Evolutionary conservation across 2,113 vertebrate species (phyloP).

Genomic region (Strigops habroptila): DNA sequence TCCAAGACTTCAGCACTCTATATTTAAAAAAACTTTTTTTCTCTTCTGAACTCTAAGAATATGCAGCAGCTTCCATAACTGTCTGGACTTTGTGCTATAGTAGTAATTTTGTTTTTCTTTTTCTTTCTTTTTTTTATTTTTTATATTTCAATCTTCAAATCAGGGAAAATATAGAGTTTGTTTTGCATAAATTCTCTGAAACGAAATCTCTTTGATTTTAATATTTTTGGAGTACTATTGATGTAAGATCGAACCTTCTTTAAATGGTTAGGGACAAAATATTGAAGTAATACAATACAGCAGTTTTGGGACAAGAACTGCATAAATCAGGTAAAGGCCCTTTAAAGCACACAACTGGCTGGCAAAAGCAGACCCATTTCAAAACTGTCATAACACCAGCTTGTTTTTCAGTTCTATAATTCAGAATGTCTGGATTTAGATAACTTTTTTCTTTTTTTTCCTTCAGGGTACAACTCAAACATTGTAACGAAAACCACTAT

Average conservation of each 20-base stretch:
- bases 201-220: constrained; percentile 62
- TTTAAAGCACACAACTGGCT: constrained; percentile 59
- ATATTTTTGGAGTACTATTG: constrained; percentile 54
- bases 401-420: constrained; percentile 61
- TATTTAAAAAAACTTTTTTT: neutral
- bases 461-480: constrained; percentile 19
- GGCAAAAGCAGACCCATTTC: constrained; percentile 45
- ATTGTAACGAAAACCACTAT: constrained; percentile 20
- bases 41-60: constrained; percentile 13
- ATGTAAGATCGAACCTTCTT: constrained; percentile 63
- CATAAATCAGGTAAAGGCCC: constrained; percentile 59
- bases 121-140: neutral
- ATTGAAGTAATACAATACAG: constrained; percentile 66
- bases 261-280: constrained; percentile 65
- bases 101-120: neutral
- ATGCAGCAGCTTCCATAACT: neutral
- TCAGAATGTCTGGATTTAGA: constrained; percentile 61
- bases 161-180: constrained; percentile 22
- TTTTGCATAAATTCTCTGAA: constrained; percentile 56
- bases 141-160: neutral
- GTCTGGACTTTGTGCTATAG: neutral
- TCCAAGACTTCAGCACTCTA: neutral
- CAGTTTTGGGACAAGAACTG: constrained; percentile 57
- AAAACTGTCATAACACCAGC: constrained; percentile 63
- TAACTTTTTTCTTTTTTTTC: constrained; percentile 17